Evolutionary conservation across 2,888 invertebrate genomes (phyloP), one percentile per base, ranked within the genome.

Genomic region (Archaeoteleia sp.): DNA sequence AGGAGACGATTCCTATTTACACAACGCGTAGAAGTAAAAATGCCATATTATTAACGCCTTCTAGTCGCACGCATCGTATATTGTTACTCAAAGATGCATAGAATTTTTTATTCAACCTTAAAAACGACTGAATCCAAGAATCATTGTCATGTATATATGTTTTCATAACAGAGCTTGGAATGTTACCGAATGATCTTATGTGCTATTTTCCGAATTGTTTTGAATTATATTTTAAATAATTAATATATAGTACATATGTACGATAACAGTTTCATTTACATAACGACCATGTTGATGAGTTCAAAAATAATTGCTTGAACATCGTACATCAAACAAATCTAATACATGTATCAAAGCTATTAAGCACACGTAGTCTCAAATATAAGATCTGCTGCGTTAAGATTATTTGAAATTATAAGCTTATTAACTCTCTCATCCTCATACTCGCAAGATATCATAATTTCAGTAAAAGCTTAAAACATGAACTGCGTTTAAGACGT

Each of bases 51-150:
- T 62, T 67, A 62, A 67, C 62, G 58, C 53, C 48, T 43, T 14
- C 39, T 32, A 53, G 29, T 53, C 42, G 23, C 39, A 62, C 45
- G 32, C 49, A 54, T 67, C 37, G 53, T 27, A 34, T 62, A 49
- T 67, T 53, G 32, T 46, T 62, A 34, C 74, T 74, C 74, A 74
- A 65, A 74, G 70, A 73, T 74, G 72, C 71, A 74, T 74, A 73
- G 72, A 74, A 74, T 74, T 73, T 74, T 74, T 74, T 70, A 71
- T 74, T 71, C 57, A 67, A 62, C 49, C 72, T 72, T 48, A 48
- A 34, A 37, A 40, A 46, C 46, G 46, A 62, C 40, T 62, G 35
- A 62, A 48, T 54, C 17, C 17, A 15, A 54, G 54, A 62, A 62
- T 54, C 54, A 62, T 62, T 55, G 37, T 54, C 20, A 8, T 30